A percentile compares a stretch with the other conserved stretches of the same genome.
Evolutionary conservation across 30 jellyfish, hydroid and myxozoan species (phyloP).

Genomic region (Turritopsis dohrnii): DNA sequence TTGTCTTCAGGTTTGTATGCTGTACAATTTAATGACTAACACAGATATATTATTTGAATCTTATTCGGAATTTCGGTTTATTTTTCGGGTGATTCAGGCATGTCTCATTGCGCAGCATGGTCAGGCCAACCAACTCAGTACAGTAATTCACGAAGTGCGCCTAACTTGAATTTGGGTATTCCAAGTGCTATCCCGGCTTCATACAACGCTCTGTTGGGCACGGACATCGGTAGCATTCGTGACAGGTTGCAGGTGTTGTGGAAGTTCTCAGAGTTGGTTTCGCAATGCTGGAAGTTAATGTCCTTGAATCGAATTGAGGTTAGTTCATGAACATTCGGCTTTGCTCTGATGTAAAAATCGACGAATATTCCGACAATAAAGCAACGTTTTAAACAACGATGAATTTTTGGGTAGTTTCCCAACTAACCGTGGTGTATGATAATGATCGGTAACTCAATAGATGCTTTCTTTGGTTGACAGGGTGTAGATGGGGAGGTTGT

Average conservation of each 20-base stretch:
- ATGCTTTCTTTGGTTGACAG: neutral
- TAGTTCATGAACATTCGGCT: neutral
- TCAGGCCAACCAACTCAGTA: conserved; percentile 35
- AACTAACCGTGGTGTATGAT: no score
- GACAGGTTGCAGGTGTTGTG: conserved; percentile 49
- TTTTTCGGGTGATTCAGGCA: conserved; percentile 36
- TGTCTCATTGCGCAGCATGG: conserved; percentile 93
- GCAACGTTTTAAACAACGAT: no score
- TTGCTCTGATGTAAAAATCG: no score
- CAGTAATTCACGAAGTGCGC: conserved; percentile 23
- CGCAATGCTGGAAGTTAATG: conserved; percentile 51
- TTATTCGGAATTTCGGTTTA: neutral
- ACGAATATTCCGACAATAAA: no score
- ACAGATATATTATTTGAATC: neutral
- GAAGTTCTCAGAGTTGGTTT: conserved; percentile 59
- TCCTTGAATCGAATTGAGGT: conserved; percentile 21
- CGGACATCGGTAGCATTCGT: conserved; percentile 36
- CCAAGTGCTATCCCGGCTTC: conserved; percentile 69
- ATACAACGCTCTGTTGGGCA: conserved; percentile 40
- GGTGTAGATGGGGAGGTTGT: neutral
- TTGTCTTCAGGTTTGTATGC: conserved; percentile 75
- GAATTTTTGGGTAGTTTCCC: no score
- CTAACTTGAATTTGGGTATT: conserved; percentile 33
- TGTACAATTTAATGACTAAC: no score
- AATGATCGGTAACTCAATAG: no score